phyloP scores from a whole-genome alignment of 2,888 invertebrate species.

The Panopea generosa region DNA sequence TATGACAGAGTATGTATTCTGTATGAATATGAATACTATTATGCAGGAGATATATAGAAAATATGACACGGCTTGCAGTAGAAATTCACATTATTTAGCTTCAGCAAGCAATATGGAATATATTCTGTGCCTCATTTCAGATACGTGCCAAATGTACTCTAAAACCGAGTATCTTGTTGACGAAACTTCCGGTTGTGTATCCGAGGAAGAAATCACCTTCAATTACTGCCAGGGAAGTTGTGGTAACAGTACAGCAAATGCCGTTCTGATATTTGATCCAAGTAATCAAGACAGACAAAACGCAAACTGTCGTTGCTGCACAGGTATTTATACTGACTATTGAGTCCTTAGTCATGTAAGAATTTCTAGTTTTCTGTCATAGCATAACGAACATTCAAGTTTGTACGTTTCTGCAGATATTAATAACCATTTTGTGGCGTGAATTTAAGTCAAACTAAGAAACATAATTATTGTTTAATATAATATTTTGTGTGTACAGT shows the following conservation, averaged over 20 bases:
- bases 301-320: conserved; percentile 36
- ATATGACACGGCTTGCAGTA: too few species aligned
- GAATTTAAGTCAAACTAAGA: too few species aligned
- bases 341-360: neutral
- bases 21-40: too few species aligned
- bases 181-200: conserved; percentile 16
- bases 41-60: too few species aligned
- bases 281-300: conserved; percentile 5
- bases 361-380: neutral
- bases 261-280: conserved; percentile 23
- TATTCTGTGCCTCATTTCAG: too few species aligned
- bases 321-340: conserved; percentile 7
- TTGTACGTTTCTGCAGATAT: neutral
- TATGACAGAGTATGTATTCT: too few species aligned
- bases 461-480: too few species aligned
- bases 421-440: neutral
- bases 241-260: conserved; percentile 34
- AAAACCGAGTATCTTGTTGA: conserved; percentile 26
- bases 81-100: too few species aligned
- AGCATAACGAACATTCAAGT: neutral
- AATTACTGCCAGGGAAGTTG: conserved; percentile 41
- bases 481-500: too few species aligned
- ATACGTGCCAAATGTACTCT: conserved; percentile 33
- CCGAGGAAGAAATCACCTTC: conserved; percentile 21
- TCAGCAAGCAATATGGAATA: too few species aligned